A percentile compares a stretch with the other conserved stretches of the same genome.
phyloP scores from a whole-genome alignment of 2,113 vertebrate species.

The Anhinga anhinga region DNA sequence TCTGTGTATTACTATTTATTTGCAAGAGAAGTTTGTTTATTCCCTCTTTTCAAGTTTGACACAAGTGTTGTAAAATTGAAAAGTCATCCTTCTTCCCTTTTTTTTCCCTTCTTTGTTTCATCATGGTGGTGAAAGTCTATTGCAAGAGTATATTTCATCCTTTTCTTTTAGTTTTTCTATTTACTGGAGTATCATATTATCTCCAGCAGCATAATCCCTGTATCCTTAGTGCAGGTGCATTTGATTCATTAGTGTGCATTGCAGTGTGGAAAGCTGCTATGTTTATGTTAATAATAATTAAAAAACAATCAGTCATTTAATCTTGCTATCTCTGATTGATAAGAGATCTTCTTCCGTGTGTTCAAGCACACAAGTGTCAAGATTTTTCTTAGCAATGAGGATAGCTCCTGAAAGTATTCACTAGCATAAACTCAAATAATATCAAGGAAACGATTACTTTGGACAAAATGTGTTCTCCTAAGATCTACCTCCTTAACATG shows the following conservation, averaged over 20 bases:
- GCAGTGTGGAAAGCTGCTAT: not conserved
- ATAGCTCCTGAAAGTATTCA: not conserved
- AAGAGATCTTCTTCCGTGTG: not conserved
- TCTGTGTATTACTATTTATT: not conserved
- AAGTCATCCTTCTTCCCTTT: not conserved
- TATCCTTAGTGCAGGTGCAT: not conserved
- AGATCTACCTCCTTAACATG: not conserved
- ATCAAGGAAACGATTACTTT: not conserved
- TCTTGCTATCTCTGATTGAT: not conserved
- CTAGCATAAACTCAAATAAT: not conserved
- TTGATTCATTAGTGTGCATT: not conserved
- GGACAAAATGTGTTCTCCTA: not conserved
- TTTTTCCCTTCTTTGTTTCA: fast-evolving
- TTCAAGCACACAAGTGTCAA: not conserved
- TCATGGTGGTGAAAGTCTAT: not conserved
- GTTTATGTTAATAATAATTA: not conserved
- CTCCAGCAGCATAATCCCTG: not conserved
- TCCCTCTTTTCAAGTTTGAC: not conserved
- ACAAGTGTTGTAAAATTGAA: not conserved
- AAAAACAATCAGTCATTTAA: not conserved
- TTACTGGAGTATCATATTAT: not conserved
- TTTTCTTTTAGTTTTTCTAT: not conserved
- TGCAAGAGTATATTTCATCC: not conserved
- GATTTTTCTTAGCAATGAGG: not conserved
- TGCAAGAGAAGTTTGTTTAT: not conserved